Evolutionary conservation across 2,113 vertebrate genomes (phyloP).

Genomic region (Cyanocitta stelleri): DNA sequence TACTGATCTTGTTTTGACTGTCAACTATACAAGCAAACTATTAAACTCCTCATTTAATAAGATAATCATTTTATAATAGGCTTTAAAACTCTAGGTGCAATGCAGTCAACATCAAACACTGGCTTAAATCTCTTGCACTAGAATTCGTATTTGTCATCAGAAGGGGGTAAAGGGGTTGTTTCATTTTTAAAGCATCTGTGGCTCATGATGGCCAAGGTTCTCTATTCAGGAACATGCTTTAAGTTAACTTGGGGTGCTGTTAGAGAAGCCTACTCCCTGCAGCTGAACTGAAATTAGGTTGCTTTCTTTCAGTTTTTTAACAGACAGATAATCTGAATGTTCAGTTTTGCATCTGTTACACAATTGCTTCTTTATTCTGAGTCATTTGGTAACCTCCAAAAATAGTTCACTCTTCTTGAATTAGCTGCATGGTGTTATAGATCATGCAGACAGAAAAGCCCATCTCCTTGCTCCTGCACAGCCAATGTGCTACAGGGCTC

Average conservation of each 20-base stretch:
- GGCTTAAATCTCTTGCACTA: neutral
- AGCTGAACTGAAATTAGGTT: neutral
- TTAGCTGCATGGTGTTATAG: conserved; percentile 17
- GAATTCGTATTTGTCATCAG: neutral
- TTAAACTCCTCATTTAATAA: conserved; percentile 22
- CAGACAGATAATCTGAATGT: neutral
- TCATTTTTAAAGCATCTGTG: neutral
- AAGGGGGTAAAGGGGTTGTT: neutral
- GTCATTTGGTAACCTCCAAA: conserved; percentile 28
- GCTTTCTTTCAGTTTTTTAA: neutral
- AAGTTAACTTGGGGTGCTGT: neutral
- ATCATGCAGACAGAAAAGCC: conserved; percentile 40
- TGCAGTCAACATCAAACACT: neutral
- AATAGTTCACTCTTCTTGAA: conserved; percentile 45
- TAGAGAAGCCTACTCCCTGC: neutral
- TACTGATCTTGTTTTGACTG: neutral
- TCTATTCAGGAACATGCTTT: neutral
- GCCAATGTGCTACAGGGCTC: neutral
- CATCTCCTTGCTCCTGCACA: neutral
- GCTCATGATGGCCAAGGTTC: neutral
- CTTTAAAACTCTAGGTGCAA: conserved; percentile 9
- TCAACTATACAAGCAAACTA: neutral
- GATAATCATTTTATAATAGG: neutral
- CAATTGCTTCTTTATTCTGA: conserved; percentile 29
- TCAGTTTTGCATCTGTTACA: conserved; percentile 22